Evolutionary conservation across 2,888 invertebrate genomes (phyloP), one percentile per base, ranked within the genome.

Genomic region (Calliphora vomitoria): DNA sequence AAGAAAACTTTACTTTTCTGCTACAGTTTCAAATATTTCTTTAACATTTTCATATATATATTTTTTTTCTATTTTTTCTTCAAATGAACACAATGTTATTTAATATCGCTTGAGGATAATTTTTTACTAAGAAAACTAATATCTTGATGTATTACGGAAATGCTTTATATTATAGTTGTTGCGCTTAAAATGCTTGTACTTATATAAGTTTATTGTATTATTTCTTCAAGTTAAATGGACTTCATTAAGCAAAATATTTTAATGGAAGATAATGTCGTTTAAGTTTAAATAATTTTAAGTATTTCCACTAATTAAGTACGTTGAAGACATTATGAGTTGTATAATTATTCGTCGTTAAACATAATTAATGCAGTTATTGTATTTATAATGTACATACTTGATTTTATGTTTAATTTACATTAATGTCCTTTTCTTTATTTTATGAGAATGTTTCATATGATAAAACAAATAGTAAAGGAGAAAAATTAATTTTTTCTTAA

Each of bases 41-140:
- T 38, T 38, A 78, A 6, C 8, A 41, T 55, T 78, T 66, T 13
- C 44, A 41, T 69, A 25, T 25, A 25, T 25, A 25, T 25, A 25
- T 25, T 25, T 18, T 41, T 18, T 41, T 5, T 8, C 41, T 13
- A 15, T 4, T 47, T 38, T 47, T 6, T 18, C 4, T 62, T 47
- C 13, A 20, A 66, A 64, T 62, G 31, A 41, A 41, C 44, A 20
- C 66, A 66, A 79, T 60, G 25, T 11, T 6, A 64, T 62, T 50
- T 13, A 13, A 20, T 15, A 62, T 80, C 5, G 53, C 71, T 80
- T 62, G 53, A 80, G 62, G 69, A 60, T 25, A 80, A 50, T 35
- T 69, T n/a, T 60, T 50, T 69, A 13, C 47, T 11, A 62, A 60
- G 25, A 38, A 38, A 80, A 80, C 55, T 80, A 69, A 71, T 71